A percentile compares a stretch with the other conserved stretches of the same genome.
These are phyloP conservation scores for Tachuris rubrigastra DNA, from an alignment of 2,113 vertebrate genomes.

Conservation along the genomic window DNA sequence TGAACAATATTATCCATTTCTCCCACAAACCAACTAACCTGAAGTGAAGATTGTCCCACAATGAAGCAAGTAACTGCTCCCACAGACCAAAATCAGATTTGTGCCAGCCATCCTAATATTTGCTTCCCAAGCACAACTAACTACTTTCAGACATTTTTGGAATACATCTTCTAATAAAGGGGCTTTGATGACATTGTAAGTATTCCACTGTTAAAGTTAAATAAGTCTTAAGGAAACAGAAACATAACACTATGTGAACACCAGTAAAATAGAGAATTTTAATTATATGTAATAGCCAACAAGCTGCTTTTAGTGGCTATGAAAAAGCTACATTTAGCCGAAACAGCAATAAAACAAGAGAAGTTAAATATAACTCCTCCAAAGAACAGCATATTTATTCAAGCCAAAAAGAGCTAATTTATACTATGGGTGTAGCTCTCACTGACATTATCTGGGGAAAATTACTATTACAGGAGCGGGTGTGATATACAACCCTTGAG, in stretches of 20 bases:
- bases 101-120: neutral
- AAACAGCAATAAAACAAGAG: slow-evolving; percentile 46
- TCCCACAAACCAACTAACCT: neutral
- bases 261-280: slow-evolving; percentile 36
- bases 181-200: slow-evolving; percentile 22
- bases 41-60: neutral
- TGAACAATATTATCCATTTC: neutral
- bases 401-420: slow-evolving; percentile 43
- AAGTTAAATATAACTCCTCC: slow-evolving; percentile 42
- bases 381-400: slow-evolving; percentile 46
- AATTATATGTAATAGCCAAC: slow-evolving; percentile 36
- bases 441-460: slow-evolving; percentile 59
- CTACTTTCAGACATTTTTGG: slow-evolving; percentile 7
- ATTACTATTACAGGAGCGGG: slow-evolving; percentile 28
- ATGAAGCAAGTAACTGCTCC: neutral
- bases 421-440: slow-evolving; percentile 42
- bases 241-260: slow-evolving; percentile 17
- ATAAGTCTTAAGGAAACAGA: slow-evolving; percentile 25
- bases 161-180: slow-evolving; percentile 19
- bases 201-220: slow-evolving; percentile 38
- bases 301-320: slow-evolving; percentile 19
- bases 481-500: slow-evolving; percentile 48
- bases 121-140: neutral
- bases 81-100: neutral
- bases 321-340: slow-evolving; percentile 43